Percentiles rank a stretch among this genome's conserved stretches.
Evolutionary conservation across 2,888 invertebrate species (phyloP).

Genomic region (Ichneumoninae sp.): DNA sequence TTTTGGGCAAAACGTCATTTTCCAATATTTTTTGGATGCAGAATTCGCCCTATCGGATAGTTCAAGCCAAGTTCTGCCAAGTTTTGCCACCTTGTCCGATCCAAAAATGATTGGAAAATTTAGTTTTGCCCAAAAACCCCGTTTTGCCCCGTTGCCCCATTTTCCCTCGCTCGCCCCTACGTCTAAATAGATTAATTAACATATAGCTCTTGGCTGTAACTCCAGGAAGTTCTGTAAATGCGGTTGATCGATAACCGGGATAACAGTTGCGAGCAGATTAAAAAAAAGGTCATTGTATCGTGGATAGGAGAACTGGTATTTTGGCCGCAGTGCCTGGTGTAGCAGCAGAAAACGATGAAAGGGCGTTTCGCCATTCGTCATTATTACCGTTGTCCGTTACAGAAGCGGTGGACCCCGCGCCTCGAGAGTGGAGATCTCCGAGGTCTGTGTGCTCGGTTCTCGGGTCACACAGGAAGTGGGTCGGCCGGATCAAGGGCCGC

Average conservation of each 20-base stretch:
- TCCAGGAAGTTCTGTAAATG: background rate
- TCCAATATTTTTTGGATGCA: too few relatives aligned
- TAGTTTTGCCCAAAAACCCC: too few relatives aligned
- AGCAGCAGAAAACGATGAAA: conserved; percentile 67
- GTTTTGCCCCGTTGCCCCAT: too few relatives aligned
- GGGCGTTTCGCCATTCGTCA: conserved; percentile 78
- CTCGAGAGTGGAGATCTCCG: conserved; percentile 18
- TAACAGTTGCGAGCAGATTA: conserved; percentile 21
- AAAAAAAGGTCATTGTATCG: conserved; percentile 39
- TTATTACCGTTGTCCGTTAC: conserved; percentile 80
- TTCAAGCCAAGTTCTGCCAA: too few relatives aligned
- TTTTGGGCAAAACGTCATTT: too few relatives aligned
- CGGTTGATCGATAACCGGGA: background rate
- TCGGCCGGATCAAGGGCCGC: conserved; percentile 82
- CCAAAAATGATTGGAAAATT: too few relatives aligned
- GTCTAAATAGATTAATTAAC: background rate
- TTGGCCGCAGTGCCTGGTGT: conserved; percentile 56
- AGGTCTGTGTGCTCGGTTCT: conserved; percentile 66
- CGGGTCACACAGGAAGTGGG: conserved; percentile 82
- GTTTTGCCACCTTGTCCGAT: too few relatives aligned
- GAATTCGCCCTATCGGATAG: too few relatives aligned
- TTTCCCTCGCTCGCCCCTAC: too few relatives aligned
- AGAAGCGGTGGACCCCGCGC: conserved; percentile 55
- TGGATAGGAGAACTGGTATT: conserved; percentile 66
- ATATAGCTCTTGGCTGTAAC: background rate